Base-by-base conservation (phyloP, 2,797 vertebrate species). In the Erethizon dorsatum region DNA sequence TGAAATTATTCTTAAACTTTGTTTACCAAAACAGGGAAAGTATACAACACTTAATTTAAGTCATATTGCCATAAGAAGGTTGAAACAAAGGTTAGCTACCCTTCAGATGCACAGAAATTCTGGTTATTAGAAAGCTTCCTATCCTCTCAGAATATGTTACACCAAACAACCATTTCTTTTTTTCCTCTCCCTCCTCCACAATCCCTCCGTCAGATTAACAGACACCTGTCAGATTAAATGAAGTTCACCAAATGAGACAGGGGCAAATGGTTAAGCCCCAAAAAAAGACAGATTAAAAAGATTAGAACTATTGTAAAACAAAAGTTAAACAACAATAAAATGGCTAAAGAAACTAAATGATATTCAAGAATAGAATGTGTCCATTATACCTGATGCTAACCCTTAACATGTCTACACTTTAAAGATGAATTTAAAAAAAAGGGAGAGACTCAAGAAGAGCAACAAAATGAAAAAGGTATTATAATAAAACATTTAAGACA, bases 1-100 rank as follows among this genome's bases (percentile, higher is more conserved):
- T 75, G 37, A 77, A 86, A 84, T 91, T 92, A 89, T 91, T 96
- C 90, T 94, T 83, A 75, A 91, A 86, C 28, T 90, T 31, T 84
- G 22, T 54, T 59, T 93, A 91, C 31, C 22, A 59, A 96, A 50
- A 95, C 2, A 95, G 47, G 80, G 11, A 91, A 20, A 20, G 10
- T 52, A 91, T 20, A 56, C 41, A 84, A 84, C 26, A 57, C 59
- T 89, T 45, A 83, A 85, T 69, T 41, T 41, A 41, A 41, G 11
- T 63, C 75, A 95, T 41, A 89, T 0, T 75, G 41, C 57, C 37
- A 79, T 83, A 92, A 89, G 91, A 92, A 61, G 31, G 41, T 28
- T 59, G 31, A 96, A 83, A 86, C 56, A 86, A 95, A 88, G 86
- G 94, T 47, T 63, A 88, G 47, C 56, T 78, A 69, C 45, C 9